Base-by-base conservation (phyloP, 2,888 invertebrate genomes). In the Argyresthia albistria region DNA sequence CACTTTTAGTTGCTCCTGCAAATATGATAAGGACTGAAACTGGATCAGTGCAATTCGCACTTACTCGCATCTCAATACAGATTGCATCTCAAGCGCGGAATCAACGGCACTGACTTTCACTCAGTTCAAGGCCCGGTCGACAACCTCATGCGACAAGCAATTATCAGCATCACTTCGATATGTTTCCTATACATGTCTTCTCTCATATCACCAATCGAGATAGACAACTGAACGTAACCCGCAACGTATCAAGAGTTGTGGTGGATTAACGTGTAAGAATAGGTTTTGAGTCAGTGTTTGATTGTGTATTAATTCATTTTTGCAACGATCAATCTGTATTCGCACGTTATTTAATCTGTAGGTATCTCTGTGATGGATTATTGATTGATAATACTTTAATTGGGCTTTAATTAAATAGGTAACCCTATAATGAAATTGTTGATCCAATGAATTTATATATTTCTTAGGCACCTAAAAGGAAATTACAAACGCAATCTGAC, bases 41-140 rank as follows among this genome's bases (percentile, higher is more conserved):
- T 25, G 6, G 25, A 25, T 2, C 25, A 25, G 6, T 6, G 2
- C 6, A 25, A 25, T 25, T 25, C 25, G 25, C 25, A 25, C 25
- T 6, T 4, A 2, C 25, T 25, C 25, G 6, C 2, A 25, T 25
- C 25, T 25, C 6, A 25, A 25, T 25, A 25, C 25, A 6, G 25
- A 25, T 6, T 25, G 25, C 25, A 25, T 25, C 25, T 25, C 25
- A 25, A 25, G 25, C 25, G 25, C 25, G 6, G 2, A 25, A 6
- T 25, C 2, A 25, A 25, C 25, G 25, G 25, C 25, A 25, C 25
- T 25, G 35, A 71, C 78, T 76, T 80, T 79, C 79, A 69, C 80
- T 73, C 61, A 72, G 77, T 73, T 78, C 76, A 77, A 76, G 75
- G 76, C 69, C 62, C 63, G 73, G 73, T 69, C 75, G 63, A 60